phyloP scores from a whole-genome alignment of 64 coral and sea anemone species.

The Catalaphyllia jardinei region DNA sequence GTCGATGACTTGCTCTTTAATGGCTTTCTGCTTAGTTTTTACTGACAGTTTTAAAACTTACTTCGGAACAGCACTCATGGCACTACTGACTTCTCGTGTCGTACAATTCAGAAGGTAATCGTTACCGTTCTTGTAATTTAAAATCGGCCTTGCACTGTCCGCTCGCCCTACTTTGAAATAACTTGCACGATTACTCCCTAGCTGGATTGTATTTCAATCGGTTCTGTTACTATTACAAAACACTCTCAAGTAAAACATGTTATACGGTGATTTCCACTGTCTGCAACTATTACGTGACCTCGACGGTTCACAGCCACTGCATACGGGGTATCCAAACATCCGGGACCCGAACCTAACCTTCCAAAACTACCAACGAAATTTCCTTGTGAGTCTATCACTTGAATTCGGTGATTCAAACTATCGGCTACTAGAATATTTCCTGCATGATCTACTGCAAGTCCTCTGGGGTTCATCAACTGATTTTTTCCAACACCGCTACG shows the following conservation, averaged over 20 bases:
- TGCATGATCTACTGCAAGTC: constrained; percentile 57
- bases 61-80: no score
- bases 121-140: no score
- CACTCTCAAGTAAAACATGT: neutral
- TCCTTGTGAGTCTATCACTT: constrained; percentile 72
- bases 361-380: constrained; percentile 74
- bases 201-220: no score
- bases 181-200: no score
- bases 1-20: no score
- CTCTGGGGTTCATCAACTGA: constrained; percentile 68
- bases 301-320: constrained; percentile 68
- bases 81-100: no score
- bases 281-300: constrained; percentile 85
- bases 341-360: constrained; percentile 72
- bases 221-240: no score
- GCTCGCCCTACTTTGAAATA: no score
- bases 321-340: constrained; percentile 86
- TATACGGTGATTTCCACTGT: constrained; percentile 78
- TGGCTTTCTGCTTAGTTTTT: no score
- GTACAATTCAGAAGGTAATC: no score
- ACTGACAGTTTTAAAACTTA: no score
- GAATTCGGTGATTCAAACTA: constrained; percentile 80
- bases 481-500: constrained; percentile 65
- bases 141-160: no score
- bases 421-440: constrained; percentile 83